These are phyloP conservation scores for Apodemus sylvaticus DNA, from an alignment of 2,113 vertebrate species.

Conservation along the genomic window DNA sequence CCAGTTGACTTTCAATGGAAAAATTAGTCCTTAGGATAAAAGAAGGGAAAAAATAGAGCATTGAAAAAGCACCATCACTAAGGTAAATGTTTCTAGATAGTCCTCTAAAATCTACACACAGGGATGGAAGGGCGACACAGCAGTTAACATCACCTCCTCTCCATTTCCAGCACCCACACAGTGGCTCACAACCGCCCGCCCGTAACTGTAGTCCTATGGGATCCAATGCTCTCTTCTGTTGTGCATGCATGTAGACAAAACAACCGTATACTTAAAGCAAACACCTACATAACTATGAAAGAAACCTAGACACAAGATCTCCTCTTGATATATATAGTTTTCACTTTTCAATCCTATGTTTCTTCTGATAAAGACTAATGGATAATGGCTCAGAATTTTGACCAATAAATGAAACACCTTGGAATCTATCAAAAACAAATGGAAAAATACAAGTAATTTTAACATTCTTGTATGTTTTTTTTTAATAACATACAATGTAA, in stretches of 20 bases:
- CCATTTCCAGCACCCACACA: not conserved
- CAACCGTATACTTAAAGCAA: too few species aligned
- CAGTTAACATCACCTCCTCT: not conserved
- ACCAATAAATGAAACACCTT: conserved; percentile 69
- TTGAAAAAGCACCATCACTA: not conserved
- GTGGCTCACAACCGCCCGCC: not conserved
- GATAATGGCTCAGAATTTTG: conserved; percentile 73
- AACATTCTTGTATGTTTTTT: conserved; percentile 78
- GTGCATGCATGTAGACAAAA: not conserved
- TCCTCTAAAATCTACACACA: not conserved
- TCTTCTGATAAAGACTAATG: conserved; percentile 49
- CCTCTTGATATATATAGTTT: not conserved
- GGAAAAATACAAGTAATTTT: conserved; percentile 71
- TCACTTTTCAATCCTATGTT: conserved; percentile 12
- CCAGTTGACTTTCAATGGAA: conserved; percentile 46
- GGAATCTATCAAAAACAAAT: conserved; percentile 65
- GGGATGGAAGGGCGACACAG: not conserved
- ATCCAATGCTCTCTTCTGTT: not conserved
- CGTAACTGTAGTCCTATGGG: not conserved
- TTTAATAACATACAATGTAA: conserved; percentile 79
- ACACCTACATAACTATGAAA: not conserved
- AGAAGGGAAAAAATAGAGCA: conserved; percentile 17
- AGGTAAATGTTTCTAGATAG: not conserved
- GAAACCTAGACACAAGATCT: not conserved
- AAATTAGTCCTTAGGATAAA: conserved; percentile 29